These are phyloP conservation scores for Mus caroli DNA, from an alignment of 2,797 vertebrate genomes.

Conservation along the genomic window DNA sequence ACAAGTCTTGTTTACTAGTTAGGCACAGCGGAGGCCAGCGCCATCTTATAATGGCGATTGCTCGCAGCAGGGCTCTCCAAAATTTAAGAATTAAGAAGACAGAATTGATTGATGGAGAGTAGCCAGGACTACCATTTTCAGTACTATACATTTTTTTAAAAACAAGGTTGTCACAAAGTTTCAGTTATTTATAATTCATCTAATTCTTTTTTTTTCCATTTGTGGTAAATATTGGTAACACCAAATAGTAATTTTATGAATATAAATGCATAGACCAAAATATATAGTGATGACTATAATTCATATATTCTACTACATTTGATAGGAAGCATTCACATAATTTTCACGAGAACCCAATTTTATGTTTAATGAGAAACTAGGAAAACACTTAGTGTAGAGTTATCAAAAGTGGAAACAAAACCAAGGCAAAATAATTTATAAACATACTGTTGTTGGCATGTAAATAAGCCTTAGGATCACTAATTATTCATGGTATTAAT, in stretches of 20 bases:
- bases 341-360: neutral
- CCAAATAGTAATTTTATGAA: neutral
- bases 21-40: too few relatives aligned
- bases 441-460: neutral
- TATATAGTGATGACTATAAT: neutral
- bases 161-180: neutral
- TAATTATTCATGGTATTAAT: neutral
- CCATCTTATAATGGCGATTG: too few relatives aligned
- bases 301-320: neutral
- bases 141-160: neutral
- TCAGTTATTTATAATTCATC: neutral
- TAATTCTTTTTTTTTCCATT: neutral
- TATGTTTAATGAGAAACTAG: neutral
- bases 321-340: neutral
- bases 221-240: neutral
- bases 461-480: neutral
- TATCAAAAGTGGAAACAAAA: neutral
- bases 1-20: too few relatives aligned
- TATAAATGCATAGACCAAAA: neutral
- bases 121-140: rapidly evolving
- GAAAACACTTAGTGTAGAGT: neutral
- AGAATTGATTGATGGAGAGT: rapidly evolving
- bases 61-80: too few relatives aligned
- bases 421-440: neutral
- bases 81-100: neutral